Evolutionary conservation across 1,140 invertebrate species (phyloP), one percentile per base, ranked within the genome.

Genomic region (Doryteuthis pealeii): DNA sequence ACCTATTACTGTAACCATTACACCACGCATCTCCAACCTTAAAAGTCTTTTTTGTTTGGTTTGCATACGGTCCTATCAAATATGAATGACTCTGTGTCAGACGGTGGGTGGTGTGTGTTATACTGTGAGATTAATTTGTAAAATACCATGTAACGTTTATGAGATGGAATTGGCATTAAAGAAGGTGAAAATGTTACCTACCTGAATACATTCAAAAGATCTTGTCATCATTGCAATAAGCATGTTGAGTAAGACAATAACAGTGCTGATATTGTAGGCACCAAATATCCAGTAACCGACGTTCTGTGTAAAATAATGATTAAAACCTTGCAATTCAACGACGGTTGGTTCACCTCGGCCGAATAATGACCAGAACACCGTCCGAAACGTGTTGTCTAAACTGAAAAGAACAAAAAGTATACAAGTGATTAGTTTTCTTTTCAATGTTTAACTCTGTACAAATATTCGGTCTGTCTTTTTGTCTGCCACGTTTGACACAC

Each of bases 171-270:
- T n/a, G n/a, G n/a, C n/a, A n/a, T 10, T 10, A 40, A 40, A 40
- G 35, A 10, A 40, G 35, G 35, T 62, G 54, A 5, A n/a, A 2
- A 14, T 22, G 18, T 5, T 62, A 70, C 76, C 22, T 67, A 85
- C 96, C 91, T 98, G 88, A 86, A 99, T 99, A 80, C 96, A 91
- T 89, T 99, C 96, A 89, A 99, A 99, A 81, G 97, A 99, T 90
- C 98, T 95, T 86, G 95, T 96, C 96, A 99, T 99, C 97, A 99
- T 99, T 90, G 97, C 97, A 92, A 99, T 99, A 81, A 99, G 92
- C 88, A 99, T 92, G 91, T 98, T 99, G 90, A 99, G 96, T 80
- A 99, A 92, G 81, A 99, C 96, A 88, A 99, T 94, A 81, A 98
- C 94, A 79, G 95, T 96, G 86, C 98, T 95, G 91, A 98, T 92